phyloP scores from a whole-genome alignment of 2,797 vertebrate genomes.

The Pitangus sulphuratus region DNA sequence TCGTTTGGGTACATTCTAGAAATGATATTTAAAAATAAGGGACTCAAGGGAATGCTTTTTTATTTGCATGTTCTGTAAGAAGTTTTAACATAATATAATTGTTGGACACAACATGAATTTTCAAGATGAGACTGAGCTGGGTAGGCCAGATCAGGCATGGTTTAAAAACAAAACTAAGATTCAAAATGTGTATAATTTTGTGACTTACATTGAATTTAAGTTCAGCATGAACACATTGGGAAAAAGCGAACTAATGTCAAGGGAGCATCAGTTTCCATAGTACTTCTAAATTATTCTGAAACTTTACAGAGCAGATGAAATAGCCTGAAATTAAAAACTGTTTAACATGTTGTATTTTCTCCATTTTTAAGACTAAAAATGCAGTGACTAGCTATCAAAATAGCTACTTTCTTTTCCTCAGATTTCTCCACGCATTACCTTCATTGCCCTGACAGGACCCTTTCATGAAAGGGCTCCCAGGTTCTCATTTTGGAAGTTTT shows the following conservation, averaged over 20 bases:
- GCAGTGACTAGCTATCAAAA: neutral
- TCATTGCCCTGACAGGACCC: neutral
- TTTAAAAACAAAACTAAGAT: neutral
- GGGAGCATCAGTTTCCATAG: rapidly evolving
- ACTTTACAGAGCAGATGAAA: neutral
- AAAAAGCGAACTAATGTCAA: neutral
- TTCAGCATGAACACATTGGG: neutral
- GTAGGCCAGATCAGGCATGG: neutral
- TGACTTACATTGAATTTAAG: neutral
- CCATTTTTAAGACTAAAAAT: neutral
- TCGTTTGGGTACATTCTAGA: neutral
- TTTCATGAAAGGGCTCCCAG: neutral
- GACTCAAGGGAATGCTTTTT: neutral
- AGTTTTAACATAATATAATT: neutral
- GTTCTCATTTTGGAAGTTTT: neutral
- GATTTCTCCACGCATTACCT: neutral
- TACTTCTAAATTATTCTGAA: neutral
- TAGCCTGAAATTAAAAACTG: neutral
- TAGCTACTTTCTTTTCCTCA: neutral
- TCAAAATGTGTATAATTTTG: neutral
- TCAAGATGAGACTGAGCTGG: neutral
- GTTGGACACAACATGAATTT: neutral
- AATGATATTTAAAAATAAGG: neutral
- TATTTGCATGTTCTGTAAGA: neutral
- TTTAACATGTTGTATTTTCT: neutral